A percentile compares a stretch with the other conserved stretches of the same genome.
Evolutionary conservation across 2,888 invertebrate species (phyloP).

Genomic region (Timema cristinae): DNA sequence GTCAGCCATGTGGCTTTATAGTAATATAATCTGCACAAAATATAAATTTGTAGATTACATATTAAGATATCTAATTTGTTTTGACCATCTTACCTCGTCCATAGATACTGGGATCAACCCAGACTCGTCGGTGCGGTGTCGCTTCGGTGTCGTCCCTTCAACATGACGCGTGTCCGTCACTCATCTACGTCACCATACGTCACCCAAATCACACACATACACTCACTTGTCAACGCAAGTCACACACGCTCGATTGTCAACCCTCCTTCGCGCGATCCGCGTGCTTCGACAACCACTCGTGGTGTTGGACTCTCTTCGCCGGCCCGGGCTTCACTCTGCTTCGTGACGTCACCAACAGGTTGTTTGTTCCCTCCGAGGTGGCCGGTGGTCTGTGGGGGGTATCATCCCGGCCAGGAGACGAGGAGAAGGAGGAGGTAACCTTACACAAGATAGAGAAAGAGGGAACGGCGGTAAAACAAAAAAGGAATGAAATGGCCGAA

Average conservation of each 20-base stretch:
- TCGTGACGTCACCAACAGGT: conserved; percentile 32
- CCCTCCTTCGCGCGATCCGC: neutral
- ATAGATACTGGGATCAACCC: neutral
- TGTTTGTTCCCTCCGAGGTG: conserved; percentile 29
- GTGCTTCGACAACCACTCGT: conserved; percentile 2
- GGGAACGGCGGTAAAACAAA: neutral
- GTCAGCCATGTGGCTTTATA: too few relatives aligned
- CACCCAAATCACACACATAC: too few relatives aligned
- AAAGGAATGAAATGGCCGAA: conserved; percentile 14
- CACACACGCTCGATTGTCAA: too few relatives aligned
- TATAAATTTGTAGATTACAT: too few relatives aligned
- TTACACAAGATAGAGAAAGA: neutral
- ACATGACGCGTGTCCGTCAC: too few relatives aligned
- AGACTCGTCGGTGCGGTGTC: too few relatives aligned
- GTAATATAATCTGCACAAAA: too few relatives aligned
- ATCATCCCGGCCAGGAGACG: conserved; percentile 16
- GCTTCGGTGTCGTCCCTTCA: too few relatives aligned
- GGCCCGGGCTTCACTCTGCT: conserved; percentile 6
- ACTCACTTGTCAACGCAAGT: too few relatives aligned
- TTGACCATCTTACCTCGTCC: conserved; percentile 2
- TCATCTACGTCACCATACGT: too few relatives aligned
- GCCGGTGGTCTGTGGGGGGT: conserved; percentile 31
- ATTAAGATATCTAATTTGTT: too few relatives aligned
- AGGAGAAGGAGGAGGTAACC: conserved; percentile 12
- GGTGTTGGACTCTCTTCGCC: conserved; percentile 10